Evolutionary conservation across 2,888 invertebrate genomes (phyloP), one percentile per base, ranked within the genome.

Genomic region (Plusia festucae): DNA sequence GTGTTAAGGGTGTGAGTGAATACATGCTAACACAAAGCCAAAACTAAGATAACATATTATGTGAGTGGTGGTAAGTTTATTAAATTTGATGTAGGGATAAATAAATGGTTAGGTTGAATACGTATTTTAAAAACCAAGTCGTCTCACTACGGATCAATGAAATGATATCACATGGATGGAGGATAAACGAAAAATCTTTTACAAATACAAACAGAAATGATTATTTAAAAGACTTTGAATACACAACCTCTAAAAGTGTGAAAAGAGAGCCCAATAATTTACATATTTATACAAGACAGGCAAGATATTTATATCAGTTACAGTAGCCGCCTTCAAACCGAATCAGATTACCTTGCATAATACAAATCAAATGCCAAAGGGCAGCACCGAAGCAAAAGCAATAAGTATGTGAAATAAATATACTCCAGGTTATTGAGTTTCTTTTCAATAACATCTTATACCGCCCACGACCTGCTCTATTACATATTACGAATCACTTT

Each of bases 261-360:
- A 53, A 51, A 22, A 44, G 63, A 20, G 44, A 58, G 27, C 32
- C 57, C 34, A 68, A 66, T 53, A 58, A 44, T 53, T 53, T 57
- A 62, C 40, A 60, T 67, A 69, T 68, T 62, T 60, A 56, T 40
- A 60, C 32, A 44, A 53, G 63, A 64, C 61, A 30, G 63, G 60
- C 61, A 24, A 52, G 40, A 63, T 64, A 76, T 59, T 30, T 52
- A 60, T n/a, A n/a, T n/a, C n/a, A n/a, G n/a, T 66, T 73, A 68
- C 66, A 30, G 57, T 68, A 34, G 24, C 40, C 53, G 68, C 66
- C 62, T 59, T 57, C 64, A 56, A 46, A 55, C 53, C 34, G 64
- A 76, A 85, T 82, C 76, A 52, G 76, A 84, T 83, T 81, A 76
- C 76, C 76, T 78, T 84, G 85, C 79, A 84, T 82, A 83, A 85